These are phyloP conservation scores for Sandelia bainsii DNA, from an alignment of 2,797 vertebrate species.

Conservation along the genomic window DNA sequence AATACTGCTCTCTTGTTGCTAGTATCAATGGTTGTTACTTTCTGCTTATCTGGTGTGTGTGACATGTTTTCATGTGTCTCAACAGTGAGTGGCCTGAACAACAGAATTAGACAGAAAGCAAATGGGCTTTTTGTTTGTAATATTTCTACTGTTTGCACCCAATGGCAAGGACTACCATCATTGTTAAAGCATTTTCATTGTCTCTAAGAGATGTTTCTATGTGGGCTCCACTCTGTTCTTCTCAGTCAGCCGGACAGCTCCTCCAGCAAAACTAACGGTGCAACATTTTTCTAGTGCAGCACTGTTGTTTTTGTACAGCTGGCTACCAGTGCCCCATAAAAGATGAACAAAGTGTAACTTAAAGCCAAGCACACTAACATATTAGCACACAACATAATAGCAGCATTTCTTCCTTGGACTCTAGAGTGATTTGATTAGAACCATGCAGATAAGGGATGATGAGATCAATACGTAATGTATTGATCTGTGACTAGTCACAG, in stretches of 20 bases:
- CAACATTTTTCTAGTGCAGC: constrained; percentile 43
- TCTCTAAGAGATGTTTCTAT: constrained; percentile 33
- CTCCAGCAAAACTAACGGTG: constrained; percentile 38
- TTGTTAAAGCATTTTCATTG: constrained; percentile 26
- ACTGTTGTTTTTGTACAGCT: constrained; percentile 32
- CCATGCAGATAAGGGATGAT: too few species aligned
- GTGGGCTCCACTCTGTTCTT: constrained; percentile 22
- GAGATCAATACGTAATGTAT: background rate
- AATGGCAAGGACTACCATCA: constrained; percentile 24
- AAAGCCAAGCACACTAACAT: constrained; percentile 16
- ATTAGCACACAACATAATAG: constrained; percentile 5
- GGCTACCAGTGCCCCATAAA: constrained; percentile 28
- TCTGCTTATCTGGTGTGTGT: constrained; percentile 4
- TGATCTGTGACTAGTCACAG: background rate
- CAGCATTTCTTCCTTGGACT: background rate
- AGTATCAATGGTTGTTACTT: constrained; percentile 19
- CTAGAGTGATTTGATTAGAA: too few species aligned
- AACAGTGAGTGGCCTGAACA: constrained; percentile 14
- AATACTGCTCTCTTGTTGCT: constrained; percentile 11
- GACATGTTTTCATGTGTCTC: background rate
- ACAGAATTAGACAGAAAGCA: constrained; percentile 36
- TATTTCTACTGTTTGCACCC: constrained; percentile 20
- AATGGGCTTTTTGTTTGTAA: constrained; percentile 46
- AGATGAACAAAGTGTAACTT: background rate
- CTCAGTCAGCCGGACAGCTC: constrained; percentile 46